Evolutionary conservation across 1,140 invertebrate genomes (phyloP).

Genomic region (Caligus rogercresseyi): DNA sequence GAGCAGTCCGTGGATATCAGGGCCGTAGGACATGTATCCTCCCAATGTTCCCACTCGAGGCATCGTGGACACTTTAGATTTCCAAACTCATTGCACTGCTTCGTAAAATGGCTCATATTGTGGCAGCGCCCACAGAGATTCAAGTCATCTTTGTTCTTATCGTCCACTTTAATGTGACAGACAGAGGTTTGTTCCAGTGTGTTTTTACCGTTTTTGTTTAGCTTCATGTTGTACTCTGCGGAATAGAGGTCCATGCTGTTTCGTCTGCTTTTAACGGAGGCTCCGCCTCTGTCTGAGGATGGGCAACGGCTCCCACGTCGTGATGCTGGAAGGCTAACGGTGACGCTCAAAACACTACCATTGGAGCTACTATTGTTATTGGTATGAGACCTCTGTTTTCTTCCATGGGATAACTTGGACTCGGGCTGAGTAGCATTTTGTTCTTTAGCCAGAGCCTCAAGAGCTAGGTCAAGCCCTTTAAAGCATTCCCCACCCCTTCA

Average conservation of each 20-base stretch:
- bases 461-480: conserved; percentile 5
- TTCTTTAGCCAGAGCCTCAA: conserved; percentile 10
- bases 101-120: neutral
- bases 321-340: conserved; percentile 2
- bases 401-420: neutral
- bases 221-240: conserved; percentile 16
- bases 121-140: conserved; percentile 17
- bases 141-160: conserved; percentile 5
- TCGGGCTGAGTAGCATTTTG: neutral
- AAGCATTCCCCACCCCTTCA: conserved; percentile 1
- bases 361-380: neutral
- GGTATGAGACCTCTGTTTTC: neutral
- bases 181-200: conserved; percentile 14
- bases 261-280: neutral
- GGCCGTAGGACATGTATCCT: conserved; percentile 14
- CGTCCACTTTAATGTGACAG: conserved; percentile 13
- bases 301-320: neutral
- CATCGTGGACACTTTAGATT: conserved; percentile 13
- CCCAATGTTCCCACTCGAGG: conserved; percentile 19
- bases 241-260: conserved; percentile 16
- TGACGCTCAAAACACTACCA: neutral
- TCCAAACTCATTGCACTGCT: conserved; percentile 3
- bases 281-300: neutral
- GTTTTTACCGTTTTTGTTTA: conserved; percentile 1
- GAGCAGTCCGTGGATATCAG: conserved; percentile 1